phyloP scores from a whole-genome alignment of 2,888 invertebrate species.

The Ethmia dodecea region DNA sequence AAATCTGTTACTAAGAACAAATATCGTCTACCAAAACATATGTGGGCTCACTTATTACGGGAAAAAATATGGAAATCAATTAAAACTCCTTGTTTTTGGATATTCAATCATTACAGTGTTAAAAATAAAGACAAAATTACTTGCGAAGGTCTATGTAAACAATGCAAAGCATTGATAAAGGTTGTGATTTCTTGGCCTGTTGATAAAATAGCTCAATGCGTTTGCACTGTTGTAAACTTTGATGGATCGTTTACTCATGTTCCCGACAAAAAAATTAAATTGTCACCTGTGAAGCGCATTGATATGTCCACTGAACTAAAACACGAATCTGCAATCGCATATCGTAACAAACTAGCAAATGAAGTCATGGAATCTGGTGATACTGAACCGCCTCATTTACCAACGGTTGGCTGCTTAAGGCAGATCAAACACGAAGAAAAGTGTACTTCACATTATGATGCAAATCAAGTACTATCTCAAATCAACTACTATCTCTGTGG shows the following conservation, averaged over 20 bases:
- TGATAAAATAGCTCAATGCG: conserved; percentile 12
- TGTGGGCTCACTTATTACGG: conserved; percentile 7
- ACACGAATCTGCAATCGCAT: conserved; percentile 9
- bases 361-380: conserved; percentile 8
- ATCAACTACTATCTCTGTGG: conserved; percentile 17
- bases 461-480: conserved; percentile 14
- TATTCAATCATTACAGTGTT: conserved; percentile 7
- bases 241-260: conserved; percentile 9
- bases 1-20: neutral
- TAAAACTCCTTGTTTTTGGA: conserved; percentile 6
- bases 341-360: conserved; percentile 11
- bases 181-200: conserved; percentile 11
- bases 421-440: conserved; percentile 19
- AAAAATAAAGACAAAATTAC: conserved; percentile 5
- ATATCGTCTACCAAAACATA: conserved; percentile 3
- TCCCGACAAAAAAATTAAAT: conserved; percentile 10
- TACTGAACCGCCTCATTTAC: conserved; percentile 16
- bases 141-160: conserved; percentile 12
- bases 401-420: conserved; percentile 15
- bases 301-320: conserved; percentile 11
- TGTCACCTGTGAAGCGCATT: conserved; percentile 10
- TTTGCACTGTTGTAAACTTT: conserved; percentile 7
- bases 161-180: conserved; percentile 13
- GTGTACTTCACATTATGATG: conserved; percentile 12
- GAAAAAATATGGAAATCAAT: conserved; percentile 6